Conservation (phyloP, 2,888 invertebrate genomes). For the Pocota personata region DNA sequence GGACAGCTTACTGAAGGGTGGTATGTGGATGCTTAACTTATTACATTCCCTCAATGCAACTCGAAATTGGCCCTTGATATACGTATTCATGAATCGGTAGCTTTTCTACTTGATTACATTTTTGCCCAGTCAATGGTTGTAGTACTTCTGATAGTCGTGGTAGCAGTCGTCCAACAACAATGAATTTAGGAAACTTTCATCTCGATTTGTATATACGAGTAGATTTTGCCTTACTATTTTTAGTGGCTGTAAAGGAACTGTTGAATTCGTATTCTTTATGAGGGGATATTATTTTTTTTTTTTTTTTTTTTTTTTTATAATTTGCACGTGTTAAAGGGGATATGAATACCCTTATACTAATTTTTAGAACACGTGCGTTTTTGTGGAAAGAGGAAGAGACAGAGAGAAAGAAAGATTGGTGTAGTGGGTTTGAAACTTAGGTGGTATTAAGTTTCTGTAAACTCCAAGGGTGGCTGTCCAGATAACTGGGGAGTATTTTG, state of each 20-base stretch:
- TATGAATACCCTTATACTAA: no score
- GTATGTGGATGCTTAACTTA: slow-evolving; percentile 59
- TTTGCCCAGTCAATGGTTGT: slow-evolving; percentile 50
- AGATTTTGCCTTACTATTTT: slow-evolving; percentile 1
- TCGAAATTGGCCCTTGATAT: slow-evolving; percentile 72
- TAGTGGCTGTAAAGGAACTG: slow-evolving; percentile 3
- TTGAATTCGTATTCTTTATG: slow-evolving; percentile 7
- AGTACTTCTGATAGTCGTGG: slow-evolving; percentile 26
- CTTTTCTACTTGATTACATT: slow-evolving; percentile 72
- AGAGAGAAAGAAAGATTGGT: no score
- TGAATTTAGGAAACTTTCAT: slow-evolving; percentile 52
- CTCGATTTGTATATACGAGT: slow-evolving; percentile 40
- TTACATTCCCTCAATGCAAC: slow-evolving; percentile 59
- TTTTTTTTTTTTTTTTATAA: no score
- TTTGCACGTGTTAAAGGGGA: no score
- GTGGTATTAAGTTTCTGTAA: no score
- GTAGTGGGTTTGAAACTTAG: no score
- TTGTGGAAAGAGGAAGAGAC: no score
- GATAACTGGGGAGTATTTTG: no score
- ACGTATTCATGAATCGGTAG: slow-evolving; percentile 72
- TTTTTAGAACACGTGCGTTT: no score
- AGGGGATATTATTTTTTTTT: no score
- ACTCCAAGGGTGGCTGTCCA: no score
- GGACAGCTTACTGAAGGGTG: background rate
- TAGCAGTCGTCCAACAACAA: slow-evolving; percentile 21